These are phyloP conservation scores for Beris morrisii DNA, from an alignment of 2,888 invertebrate genomes.

Conservation along the genomic window DNA sequence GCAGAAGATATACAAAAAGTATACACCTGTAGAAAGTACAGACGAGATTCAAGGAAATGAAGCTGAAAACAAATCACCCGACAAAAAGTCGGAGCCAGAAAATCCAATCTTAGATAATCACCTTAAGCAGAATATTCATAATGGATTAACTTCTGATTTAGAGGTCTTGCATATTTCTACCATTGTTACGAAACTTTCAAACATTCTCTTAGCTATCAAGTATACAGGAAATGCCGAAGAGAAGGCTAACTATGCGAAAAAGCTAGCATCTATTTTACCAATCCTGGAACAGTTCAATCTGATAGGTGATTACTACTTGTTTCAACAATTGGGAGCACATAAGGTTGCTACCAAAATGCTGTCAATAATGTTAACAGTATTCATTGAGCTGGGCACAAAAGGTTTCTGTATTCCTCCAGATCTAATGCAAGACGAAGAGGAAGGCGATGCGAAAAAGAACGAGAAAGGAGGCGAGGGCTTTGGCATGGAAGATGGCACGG, in stretches of 20 bases:
- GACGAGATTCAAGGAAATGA: constrained; percentile 13
- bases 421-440: constrained; percentile 72
- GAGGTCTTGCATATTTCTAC: constrained; percentile 61
- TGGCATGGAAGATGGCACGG: constrained; percentile 89
- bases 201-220: constrained; percentile 56
- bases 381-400: constrained; percentile 78
- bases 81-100: constrained; percentile 37
- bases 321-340: constrained; percentile 76
- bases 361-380: constrained; percentile 79
- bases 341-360: constrained; percentile 80
- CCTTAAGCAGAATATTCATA: constrained; percentile 67
- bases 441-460: constrained; percentile 55
- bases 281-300: constrained; percentile 76
- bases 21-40: constrained; percentile 39
- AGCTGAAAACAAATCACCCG: constrained; percentile 41
- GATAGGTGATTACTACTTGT: constrained; percentile 76
- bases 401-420: constrained; percentile 95
- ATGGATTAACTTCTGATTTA: constrained; percentile 65
- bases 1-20: constrained; percentile 63
- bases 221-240: constrained; percentile 52
- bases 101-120: constrained; percentile 64
- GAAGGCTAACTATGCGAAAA: constrained; percentile 43
- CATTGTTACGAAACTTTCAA: constrained; percentile 55
- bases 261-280: constrained; percentile 58
- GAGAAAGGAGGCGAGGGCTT: constrained; percentile 72